These are phyloP conservation scores for Tetramorium parvispinum DNA, from an alignment of 1,140 invertebrate species.

Conservation along the genomic window DNA sequence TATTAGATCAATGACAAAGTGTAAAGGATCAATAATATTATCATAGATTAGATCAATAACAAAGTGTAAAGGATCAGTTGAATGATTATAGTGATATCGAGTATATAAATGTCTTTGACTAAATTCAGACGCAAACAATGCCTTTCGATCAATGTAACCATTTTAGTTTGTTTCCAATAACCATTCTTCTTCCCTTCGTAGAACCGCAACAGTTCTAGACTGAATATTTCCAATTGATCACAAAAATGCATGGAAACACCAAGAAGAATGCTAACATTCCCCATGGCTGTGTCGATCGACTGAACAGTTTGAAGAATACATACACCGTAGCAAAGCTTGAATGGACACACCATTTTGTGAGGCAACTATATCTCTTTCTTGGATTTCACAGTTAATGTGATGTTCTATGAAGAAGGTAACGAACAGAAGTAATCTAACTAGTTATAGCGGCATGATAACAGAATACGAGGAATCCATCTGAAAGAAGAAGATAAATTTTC, in stretches of 20 bases:
- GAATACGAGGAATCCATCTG: not conserved
- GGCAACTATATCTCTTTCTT: not conserved
- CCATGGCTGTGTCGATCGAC: not conserved
- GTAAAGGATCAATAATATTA: slow-evolving; percentile 13
- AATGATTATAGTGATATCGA: slow-evolving; percentile 29
- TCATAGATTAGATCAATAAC: no score
- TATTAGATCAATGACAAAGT: no score
- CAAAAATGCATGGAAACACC: slow-evolving; percentile 33
- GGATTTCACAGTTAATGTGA: not conserved
- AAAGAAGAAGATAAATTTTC: slow-evolving; percentile 22
- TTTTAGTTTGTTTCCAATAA: slow-evolving; percentile 44
- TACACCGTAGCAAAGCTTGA: not conserved
- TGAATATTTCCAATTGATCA: slow-evolving; percentile 27
- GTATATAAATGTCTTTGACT: not conserved
- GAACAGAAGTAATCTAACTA: not conserved
- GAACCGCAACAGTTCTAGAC: slow-evolving; percentile 5
- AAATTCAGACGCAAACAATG: slow-evolving; percentile 33
- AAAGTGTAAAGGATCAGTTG: slow-evolving; percentile 13
- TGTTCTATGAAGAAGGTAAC: not conserved
- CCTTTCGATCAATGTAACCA: not conserved
- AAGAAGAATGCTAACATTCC: slow-evolving; percentile 60
- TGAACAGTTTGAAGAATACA: not conserved
- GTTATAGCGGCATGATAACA: not conserved
- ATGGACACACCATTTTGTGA: not conserved
- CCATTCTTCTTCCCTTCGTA: not conserved